Evolutionary conservation across 2,797 vertebrate genomes (phyloP).

Genomic region (Urocyon cinereoargenteus): DNA sequence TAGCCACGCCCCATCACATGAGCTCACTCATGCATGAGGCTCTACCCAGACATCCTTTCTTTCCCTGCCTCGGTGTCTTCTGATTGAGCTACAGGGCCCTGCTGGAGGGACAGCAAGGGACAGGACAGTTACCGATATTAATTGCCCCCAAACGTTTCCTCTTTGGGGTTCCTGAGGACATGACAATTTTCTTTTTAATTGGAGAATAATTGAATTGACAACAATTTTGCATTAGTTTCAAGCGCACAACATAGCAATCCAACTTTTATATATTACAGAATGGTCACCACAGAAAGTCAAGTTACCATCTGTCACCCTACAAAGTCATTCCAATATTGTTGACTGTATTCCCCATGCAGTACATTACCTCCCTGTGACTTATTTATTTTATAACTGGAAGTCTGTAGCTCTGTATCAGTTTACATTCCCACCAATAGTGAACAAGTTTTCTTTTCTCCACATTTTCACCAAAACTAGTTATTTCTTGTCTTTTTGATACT

Average conservation of each 20-base stretch:
- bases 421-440: background rate
- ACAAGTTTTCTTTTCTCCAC: background rate
- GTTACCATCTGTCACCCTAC: background rate
- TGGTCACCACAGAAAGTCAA: background rate
- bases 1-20: rapidly evolving
- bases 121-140: rapidly evolving
- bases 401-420: background rate
- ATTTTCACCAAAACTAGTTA: background rate
- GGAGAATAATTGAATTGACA: background rate
- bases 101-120: background rate
- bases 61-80: background rate
- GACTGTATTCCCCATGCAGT: background rate
- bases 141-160: background rate
- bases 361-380: background rate
- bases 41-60: too few species aligned
- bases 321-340: background rate
- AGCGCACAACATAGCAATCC: background rate
- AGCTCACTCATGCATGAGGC: background rate
- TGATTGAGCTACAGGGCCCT: background rate
- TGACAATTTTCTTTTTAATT: background rate
- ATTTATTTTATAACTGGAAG: background rate
- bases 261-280: background rate
- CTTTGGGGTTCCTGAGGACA: background rate
- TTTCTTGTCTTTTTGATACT: background rate
- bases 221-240: background rate